phyloP scores from a whole-genome alignment of 2,113 vertebrate genomes.

The Actenoides lindsayi region DNA sequence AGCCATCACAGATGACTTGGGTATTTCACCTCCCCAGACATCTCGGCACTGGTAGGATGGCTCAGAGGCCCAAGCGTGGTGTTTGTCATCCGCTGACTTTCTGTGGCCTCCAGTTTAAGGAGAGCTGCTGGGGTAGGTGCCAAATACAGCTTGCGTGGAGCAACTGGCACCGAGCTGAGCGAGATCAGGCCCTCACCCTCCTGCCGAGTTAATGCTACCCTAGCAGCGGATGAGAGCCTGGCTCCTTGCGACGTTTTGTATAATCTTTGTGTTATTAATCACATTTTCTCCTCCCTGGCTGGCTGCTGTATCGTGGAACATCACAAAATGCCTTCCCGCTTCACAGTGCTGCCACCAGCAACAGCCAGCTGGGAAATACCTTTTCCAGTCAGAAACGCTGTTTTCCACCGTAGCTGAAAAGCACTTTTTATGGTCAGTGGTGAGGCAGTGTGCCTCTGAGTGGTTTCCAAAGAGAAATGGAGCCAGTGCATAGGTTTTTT shows the following conservation, averaged over 20 bases:
- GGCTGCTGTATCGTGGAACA: not conserved
- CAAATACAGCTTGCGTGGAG: not conserved
- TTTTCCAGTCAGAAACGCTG: not conserved
- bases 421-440: not conserved
- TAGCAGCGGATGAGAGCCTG: not conserved
- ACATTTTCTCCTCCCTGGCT: not conserved
- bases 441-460: not conserved
- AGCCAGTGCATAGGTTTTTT: not conserved
- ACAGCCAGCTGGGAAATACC: slow-evolving; percentile 13
- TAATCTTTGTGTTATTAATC: not conserved
- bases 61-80: fast-evolving
- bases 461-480: not conserved
- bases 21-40: not conserved
- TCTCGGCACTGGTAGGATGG: not conserved
- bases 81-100: not conserved
- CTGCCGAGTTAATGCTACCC: not conserved
- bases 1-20: not conserved
- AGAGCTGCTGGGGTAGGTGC: not conserved
- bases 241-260: not conserved
- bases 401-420: slow-evolving; percentile 21
- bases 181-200: not conserved
- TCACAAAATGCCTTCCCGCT: not conserved
- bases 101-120: fast-evolving
- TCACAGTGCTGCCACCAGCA: not conserved
- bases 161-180: not conserved